Conservation (phyloP, 2,888 invertebrate species). For the Dasysyrphus albostriatus region DNA sequence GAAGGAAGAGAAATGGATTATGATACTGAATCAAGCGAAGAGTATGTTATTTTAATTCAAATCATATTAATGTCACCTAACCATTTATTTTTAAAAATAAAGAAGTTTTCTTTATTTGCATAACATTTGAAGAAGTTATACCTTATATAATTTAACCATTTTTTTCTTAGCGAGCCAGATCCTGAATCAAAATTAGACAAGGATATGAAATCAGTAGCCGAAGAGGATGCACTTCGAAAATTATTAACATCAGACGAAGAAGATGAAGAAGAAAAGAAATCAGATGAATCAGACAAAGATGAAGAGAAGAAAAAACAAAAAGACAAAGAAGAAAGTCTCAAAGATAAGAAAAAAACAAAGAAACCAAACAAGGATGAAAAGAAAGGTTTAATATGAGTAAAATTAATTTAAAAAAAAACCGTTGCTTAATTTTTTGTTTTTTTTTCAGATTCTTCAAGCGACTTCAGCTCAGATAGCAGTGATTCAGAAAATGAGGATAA, state of each 20-base stretch:
- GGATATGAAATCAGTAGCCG: conserved; percentile 94
- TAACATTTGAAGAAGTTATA: no score
- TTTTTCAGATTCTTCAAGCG: conserved; percentile 87
- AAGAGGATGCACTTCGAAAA: conserved; percentile 94
- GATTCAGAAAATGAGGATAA: conserved; percentile 88
- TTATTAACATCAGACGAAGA: conserved; percentile 94
- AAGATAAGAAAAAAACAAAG: conserved; percentile 86
- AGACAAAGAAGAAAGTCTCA: conserved; percentile 85
- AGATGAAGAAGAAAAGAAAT: conserved; percentile 92
- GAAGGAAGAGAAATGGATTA: conserved; percentile 98
- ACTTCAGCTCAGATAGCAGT: conserved; percentile 88
- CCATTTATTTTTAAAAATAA: no score
- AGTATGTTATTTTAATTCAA: conserved; percentile 82
- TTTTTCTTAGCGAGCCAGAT: conserved; percentile 86
- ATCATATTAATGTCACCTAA: neutral
- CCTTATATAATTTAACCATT: no score
- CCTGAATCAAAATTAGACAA: conserved; percentile 91
- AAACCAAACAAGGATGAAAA: conserved; percentile 88
- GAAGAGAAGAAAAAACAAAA: conserved; percentile 90
- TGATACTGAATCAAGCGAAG: conserved; percentile 93
- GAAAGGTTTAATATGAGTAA: conserved; percentile 83
- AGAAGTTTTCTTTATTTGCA: no score
- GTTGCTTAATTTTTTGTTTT: conserved; percentile 51
- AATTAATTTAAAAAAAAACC: neutral
- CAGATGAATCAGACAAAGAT: conserved; percentile 90